A percentile compares a stretch with the other conserved stretches of the same genome.
These are phyloP conservation scores for Polymixis flavicincta DNA, from an alignment of 2,888 invertebrate genomes.

Conservation along the genomic window DNA sequence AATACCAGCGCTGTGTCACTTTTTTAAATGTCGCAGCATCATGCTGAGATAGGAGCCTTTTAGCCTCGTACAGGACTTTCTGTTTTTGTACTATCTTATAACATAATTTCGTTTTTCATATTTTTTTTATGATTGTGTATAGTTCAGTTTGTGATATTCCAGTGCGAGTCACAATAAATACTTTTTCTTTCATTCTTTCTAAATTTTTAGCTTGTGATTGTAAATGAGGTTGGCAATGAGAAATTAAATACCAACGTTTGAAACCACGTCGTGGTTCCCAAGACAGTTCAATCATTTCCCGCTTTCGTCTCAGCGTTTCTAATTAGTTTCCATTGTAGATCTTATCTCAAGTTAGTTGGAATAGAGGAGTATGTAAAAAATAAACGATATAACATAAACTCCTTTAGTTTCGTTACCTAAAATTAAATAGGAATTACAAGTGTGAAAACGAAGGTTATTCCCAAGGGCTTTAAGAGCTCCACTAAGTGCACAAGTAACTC, in stretches of 20 bases:
- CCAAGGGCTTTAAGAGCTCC: not conserved
- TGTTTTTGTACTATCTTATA: no score
- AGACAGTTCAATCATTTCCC: slow-evolving; percentile 1
- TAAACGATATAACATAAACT: not conserved
- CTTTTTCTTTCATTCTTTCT: no score
- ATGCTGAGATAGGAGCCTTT: no score
- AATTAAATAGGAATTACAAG: not conserved
- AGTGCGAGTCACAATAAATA: no score
- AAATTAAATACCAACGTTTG: not conserved
- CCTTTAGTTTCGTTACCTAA: not conserved
- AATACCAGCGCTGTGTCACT: no score
- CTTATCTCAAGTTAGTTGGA: not conserved
- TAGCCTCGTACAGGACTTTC: no score
- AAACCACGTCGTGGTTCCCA: not conserved
- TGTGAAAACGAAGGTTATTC: not conserved
- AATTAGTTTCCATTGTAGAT: not conserved
- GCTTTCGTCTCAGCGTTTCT: not conserved
- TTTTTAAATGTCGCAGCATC: no score
- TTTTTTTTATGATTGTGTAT: no score
- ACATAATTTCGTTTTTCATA: no score
- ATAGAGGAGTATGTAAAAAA: not conserved
- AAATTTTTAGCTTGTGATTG: slow-evolving; percentile 9
- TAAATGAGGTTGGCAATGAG: not conserved
- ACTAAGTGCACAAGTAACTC: slow-evolving; percentile 1
- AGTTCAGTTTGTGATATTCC: no score